Evolutionary conservation across 35 echinoderm and acorn worm species (phyloP).

Genomic region (Apostichopus japonicus): DNA sequence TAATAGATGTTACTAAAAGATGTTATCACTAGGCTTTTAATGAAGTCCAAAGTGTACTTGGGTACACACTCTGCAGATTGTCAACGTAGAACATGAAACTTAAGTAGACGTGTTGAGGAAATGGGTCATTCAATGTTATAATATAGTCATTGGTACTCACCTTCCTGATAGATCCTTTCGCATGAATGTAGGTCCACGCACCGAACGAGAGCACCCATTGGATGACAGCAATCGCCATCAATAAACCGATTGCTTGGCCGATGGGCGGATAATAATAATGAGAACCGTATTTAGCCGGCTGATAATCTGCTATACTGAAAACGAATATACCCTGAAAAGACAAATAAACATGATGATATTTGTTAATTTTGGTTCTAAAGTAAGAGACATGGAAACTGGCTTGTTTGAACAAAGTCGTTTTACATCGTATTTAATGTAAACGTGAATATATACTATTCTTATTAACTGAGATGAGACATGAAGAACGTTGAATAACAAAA

Average conservation of each 20-base stretch:
- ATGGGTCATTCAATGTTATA: not conserved
- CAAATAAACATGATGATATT: slow-evolving; percentile 7
- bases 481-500: no score
- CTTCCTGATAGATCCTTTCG: slow-evolving; percentile 55
- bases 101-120: no score
- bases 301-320: slow-evolving; percentile 51
- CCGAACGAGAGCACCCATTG: slow-evolving; percentile 51
- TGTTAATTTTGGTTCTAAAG: not conserved
- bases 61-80: no score
- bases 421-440: no score
- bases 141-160: not conserved
- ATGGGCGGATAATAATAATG: slow-evolving; percentile 39
- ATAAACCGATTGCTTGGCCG: slow-evolving; percentile 43
- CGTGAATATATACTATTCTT: no score
- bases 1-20: no score
- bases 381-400: no score
- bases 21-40: no score
- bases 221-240: slow-evolving; percentile 44
- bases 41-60: no score
- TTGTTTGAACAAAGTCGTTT: no score
- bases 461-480: no score
- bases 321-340: slow-evolving; percentile 60
- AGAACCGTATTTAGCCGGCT: slow-evolving; percentile 55
- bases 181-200: not conserved
- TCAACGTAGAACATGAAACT: no score